phyloP scores from a whole-genome alignment of 2,797 vertebrate genomes.

The Luscinia luscinia region DNA sequence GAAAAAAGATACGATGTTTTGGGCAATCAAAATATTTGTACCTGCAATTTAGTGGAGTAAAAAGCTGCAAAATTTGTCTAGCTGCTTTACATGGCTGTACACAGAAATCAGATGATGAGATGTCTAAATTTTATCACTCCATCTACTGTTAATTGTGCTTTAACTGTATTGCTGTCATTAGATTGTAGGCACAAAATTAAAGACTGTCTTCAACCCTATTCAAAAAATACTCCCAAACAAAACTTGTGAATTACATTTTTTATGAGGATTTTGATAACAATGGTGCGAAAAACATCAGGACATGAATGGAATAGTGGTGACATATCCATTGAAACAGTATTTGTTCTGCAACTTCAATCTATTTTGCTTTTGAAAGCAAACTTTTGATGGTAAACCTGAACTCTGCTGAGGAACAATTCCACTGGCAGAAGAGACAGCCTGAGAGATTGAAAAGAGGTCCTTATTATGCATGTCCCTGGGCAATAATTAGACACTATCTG shows the following conservation, averaged over 20 bases:
- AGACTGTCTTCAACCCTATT: conserved; percentile 17
- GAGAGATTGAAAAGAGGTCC: conserved; percentile 45
- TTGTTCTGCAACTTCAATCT: background rate
- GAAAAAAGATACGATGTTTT: background rate
- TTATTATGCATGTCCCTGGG: conserved; percentile 11
- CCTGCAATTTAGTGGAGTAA: conserved; percentile 11
- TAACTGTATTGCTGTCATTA: conserved; percentile 1
- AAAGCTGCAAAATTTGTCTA: background rate
- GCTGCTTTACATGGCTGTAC: conserved; percentile 1
- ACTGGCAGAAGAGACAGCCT: background rate
- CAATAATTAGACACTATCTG: conserved; percentile 9
- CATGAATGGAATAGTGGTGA: background rate
- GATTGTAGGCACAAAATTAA: conserved; percentile 1
- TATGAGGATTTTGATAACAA: background rate
- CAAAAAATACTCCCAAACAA: background rate
- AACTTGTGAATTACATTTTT: background rate
- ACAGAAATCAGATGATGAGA: background rate
- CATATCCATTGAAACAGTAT: background rate
- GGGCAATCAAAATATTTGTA: conserved; percentile 6
- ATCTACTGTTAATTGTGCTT: background rate
- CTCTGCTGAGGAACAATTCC: background rate
- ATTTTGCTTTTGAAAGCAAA: conserved; percentile 2
- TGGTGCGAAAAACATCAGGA: background rate
- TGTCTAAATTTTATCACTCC: background rate
- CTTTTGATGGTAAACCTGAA: background rate